Percentiles rank a stretch among this genome's conserved stretches.
Conservation (phyloP, 2,888 invertebrate species). For the Siphonodentalium dalli region DNA sequence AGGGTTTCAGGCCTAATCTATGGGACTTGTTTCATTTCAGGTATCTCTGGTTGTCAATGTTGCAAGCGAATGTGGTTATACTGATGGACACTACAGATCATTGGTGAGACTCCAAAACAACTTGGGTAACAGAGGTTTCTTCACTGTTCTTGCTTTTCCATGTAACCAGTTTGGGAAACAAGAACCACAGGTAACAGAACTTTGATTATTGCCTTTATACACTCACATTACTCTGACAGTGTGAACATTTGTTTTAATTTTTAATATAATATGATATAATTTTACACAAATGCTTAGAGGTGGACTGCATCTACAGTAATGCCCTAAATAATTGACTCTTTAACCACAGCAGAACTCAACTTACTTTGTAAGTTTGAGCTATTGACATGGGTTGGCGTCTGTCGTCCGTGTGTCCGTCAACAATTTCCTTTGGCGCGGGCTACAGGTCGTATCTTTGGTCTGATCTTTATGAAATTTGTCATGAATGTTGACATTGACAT, state of each 20-base stretch:
- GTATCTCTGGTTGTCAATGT: conserved; percentile 68
- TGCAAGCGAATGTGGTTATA: conserved; percentile 69
- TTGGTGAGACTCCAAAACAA: conserved; percentile 64
- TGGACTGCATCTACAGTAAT: neutral
- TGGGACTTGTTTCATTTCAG: conserved; percentile 40
- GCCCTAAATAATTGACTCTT: neutral
- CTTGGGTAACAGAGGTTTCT: conserved; percentile 50
- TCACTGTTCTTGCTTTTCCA: conserved; percentile 68
- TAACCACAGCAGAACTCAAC: too few species aligned
- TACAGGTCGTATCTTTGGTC: too few species aligned
- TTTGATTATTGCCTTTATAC: too few species aligned
- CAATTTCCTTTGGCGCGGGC: too few species aligned
- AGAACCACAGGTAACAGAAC: conserved; percentile 67
- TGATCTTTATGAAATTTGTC: too few species aligned
- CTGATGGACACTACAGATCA: conserved; percentile 67
- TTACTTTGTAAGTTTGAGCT: too few species aligned
- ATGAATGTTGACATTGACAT: too few species aligned
- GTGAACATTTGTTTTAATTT: neutral
- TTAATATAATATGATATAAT: neutral
- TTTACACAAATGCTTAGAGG: neutral
- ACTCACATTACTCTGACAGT: too few species aligned
- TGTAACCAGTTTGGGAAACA: conserved; percentile 70
- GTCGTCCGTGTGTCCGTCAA: too few species aligned
- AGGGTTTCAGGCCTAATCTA: neutral
- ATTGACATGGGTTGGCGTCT: too few species aligned